Evolutionary conservation across 2,888 invertebrate genomes (phyloP), one percentile per base, ranked within the genome.

Genomic region (Endomychus coccineus): DNA sequence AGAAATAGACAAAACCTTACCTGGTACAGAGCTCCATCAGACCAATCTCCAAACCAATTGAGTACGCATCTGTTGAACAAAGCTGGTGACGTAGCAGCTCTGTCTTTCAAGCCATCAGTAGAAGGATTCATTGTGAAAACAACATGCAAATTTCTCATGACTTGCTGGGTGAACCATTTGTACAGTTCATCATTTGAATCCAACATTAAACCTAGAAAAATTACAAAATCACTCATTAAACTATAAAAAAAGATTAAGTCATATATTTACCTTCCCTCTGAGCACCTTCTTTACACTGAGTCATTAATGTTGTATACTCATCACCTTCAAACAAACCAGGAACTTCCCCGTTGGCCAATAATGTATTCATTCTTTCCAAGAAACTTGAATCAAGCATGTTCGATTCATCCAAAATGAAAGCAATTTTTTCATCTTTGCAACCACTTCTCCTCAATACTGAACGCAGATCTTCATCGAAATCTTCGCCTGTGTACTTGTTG

Each of bases 71-170:
- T 80, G 73, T 98, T 99, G 75, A 98, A 98, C 38, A 98, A 73
- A 3, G 98, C 98, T 16, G 98, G 98, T 3, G 98, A 98, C 0
- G 98, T 99, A 6, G 98, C 92, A 1, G 98, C 98, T 44, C 97
- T 78, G 68, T 97, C 97, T 67, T 98, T 96, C 25, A 99, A 74
- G 0, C 97, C 98, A 60, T 98, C 96, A 0, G 95, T 90, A 1
- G 94, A 95, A 5, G 98, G 98, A 70, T 99, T 99, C 98, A 99
- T 99, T 1, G 98, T 99, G 70, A 99, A 99, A 27, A 99, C 98
- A 6, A 99, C 98, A 68, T 99, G 98, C 30, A 99, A 74, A 66
- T 99, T 99, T 44, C 88, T 83, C 92, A 98, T 98, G 21, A 98
- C 96, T 77, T 96, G 88, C 15, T 91, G 90, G 0, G 98, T 98